Base-by-base conservation (phyloP, 2,888 invertebrate species). In the Laothoe populi region DNA sequence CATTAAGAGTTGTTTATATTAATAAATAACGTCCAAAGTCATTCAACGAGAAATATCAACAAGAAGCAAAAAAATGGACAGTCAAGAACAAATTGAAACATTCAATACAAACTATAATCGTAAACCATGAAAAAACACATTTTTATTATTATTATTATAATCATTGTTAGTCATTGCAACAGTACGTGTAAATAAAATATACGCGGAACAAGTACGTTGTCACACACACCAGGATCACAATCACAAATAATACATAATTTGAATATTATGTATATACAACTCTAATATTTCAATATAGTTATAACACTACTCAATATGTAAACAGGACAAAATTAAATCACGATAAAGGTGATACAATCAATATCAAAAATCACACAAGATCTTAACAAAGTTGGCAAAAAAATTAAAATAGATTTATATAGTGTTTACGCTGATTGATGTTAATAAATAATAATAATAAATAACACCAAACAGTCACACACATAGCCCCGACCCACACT, bases 11-110 rank as follows among this genome's bases (percentile, higher is more conserved):
- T 72, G 70, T 83, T 88, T 86, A 87, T 87, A 87, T 87, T 85
- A 80, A 70, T 72, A 77, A 79, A 83, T 81, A 78, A 83, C 78
- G 73, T 75, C 64, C 75, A 73, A 77, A 74, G 68, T 76, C 81
- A 80, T 79, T 75, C 80, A 79, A 79, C 72, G 70, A 68, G 67
- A 73, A 73, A 70, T 70, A 69, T 73, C 73, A 76, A 82, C 78
- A 79, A 81, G 68, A 73, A 65, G 73, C 75, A 77, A 84, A 83
- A 80, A 81, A 78, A 82, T 82, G 86, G 87, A 89, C 88, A 86
- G 82, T 78, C 78, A 76, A 78, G 81, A 84, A 88, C 85, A 87
- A 83, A 85, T 85, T 83, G 84, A 87, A 87, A 88, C 86, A 86
- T 82, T 79, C 73, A 80, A 75, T 83, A 85, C 82, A 86, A 84